Evolutionary conservation across 1,140 invertebrate species (phyloP).

Genomic region (Pachyrhynchus sulphureomaculatus): DNA sequence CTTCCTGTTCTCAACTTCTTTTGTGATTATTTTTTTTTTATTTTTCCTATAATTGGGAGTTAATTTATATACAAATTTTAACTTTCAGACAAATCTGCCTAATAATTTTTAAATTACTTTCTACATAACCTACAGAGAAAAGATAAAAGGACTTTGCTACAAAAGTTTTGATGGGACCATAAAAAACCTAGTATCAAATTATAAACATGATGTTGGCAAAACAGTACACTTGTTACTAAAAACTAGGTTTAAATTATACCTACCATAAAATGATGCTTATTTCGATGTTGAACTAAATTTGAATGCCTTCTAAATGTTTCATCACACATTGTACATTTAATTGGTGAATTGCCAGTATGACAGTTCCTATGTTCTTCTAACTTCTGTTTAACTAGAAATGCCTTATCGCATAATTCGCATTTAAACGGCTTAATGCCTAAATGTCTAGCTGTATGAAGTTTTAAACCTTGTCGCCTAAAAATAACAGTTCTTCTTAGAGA

Average conservation of each 20-base stretch:
- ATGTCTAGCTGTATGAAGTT: slow-evolving; percentile 74
- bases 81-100: too few relatives aligned
- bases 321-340: slow-evolving; percentile 79
- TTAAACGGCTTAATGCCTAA: slow-evolving; percentile 73
- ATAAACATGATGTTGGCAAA: too few relatives aligned
- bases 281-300: slow-evolving; percentile 82
- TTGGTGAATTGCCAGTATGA: slow-evolving; percentile 78
- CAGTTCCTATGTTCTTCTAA: slow-evolving; percentile 76
- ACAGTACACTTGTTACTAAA: background rate
- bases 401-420: slow-evolving; percentile 75
- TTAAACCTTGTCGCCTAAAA: slow-evolving; percentile 22
- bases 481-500: background rate
- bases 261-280: slow-evolving; percentile 58
- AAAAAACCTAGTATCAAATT: too few relatives aligned
- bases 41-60: too few relatives aligned
- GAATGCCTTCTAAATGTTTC: slow-evolving; percentile 82
- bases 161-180: too few relatives aligned
- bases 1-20: too few relatives aligned
- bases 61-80: too few relatives aligned
- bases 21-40: too few relatives aligned
- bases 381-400: slow-evolving; percentile 77
- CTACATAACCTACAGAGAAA: too few relatives aligned
- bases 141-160: too few relatives aligned
- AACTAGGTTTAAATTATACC: background rate
- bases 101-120: too few relatives aligned